Evolutionary conservation across 2,797 vertebrate genomes (phyloP), one percentile per base, ranked within the genome.

Genomic region (Notolabrus celidotus): DNA sequence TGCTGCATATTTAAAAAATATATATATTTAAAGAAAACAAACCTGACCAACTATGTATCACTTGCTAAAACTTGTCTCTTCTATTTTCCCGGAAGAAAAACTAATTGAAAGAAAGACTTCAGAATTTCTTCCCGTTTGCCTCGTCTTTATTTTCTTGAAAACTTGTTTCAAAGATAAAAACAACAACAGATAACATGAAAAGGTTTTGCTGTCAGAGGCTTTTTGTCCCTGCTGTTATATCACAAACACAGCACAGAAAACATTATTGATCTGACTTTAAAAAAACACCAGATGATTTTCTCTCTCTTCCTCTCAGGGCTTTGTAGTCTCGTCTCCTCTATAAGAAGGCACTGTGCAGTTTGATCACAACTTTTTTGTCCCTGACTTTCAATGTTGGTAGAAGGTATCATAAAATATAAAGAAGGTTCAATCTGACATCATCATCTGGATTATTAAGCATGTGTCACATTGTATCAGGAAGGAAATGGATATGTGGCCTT

Each of bases 401-500:
- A 29, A 38, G 12, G 42, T 25, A 53, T 41, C 52, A 31, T 38
- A 17, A 51, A 33, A 11, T 41, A 31, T 38, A 39, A 25, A 23
- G 0, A 49, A 4, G 17, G 7, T 53, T 67, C 29, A 42, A 50
- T 34, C n/a, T 31, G 46, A 57, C 15, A 20, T 36, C 10, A 61
- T 27, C 55, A 56, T 38, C 20, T 0, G 19, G 45, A 63, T 65
- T 54, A 49, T 31, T 38, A 27, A 67, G 49, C 22, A 79, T 75
- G 54, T 76, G 52, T 73, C 52, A 52, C 49, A 68, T 65, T 69
- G 55, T 60, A 54, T 55, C 53, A 66, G 79, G 70, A 80, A 55
- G 78, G 66, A 83, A 78, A 83, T 74, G 74, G 83, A 91, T 76
- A 73, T 51, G 90, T 88, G 89, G 88, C 88, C 87, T 90, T 89